Base-by-base conservation (phyloP, 2,113 vertebrate species). In the Gymnocephalus cernua region DNA sequence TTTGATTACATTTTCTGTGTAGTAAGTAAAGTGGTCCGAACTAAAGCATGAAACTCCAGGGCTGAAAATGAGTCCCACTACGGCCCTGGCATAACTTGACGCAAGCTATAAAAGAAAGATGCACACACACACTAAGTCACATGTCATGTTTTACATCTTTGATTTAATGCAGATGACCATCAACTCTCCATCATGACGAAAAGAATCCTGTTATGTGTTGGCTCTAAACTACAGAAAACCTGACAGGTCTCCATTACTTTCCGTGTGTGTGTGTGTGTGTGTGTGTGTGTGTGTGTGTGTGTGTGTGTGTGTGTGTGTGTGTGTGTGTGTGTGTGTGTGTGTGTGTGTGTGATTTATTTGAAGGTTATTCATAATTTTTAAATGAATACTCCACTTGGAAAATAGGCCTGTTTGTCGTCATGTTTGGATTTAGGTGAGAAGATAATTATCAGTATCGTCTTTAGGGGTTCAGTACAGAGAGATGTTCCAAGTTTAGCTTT, bases 101-200 rank as follows among this genome's bases (percentile, higher is more conserved):
- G 27, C 59, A 71, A 58, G 15, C n/a, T 53, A 62, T 78, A 77
- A 78, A 86, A 76, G 51, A 76, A 86, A 76, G 51, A 76, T 75
- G 53, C 77, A 65, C 25, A 58, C 67, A 74, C 48, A 48, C 15
- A 44, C 25, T 29, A 19, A 7, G 35, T 67, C 38, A 12, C 45
- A 62, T 78, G 29, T 63, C 58, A 9, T 82, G 44, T 48, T 84
- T 77, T 47, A 67, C 53, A 35, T 41, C 38, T 73, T 69, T 61
- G 41, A 38, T 75, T 32, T 65, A 47, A 77, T 82, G 45, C 67
- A 62, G 21, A 45, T 64, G 35, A 57, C 8, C 3, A 27, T 50
- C 35, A 21, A 73, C 19, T 79, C 54, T 29, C 23, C 54, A 45
- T 35, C n/a, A 58, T 35, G 18, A 23, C 5, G 18, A 3, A 48